These are phyloP conservation scores for Nylanderia fulva DNA, from an alignment of 1,140 invertebrate genomes.

Conservation along the genomic window DNA sequence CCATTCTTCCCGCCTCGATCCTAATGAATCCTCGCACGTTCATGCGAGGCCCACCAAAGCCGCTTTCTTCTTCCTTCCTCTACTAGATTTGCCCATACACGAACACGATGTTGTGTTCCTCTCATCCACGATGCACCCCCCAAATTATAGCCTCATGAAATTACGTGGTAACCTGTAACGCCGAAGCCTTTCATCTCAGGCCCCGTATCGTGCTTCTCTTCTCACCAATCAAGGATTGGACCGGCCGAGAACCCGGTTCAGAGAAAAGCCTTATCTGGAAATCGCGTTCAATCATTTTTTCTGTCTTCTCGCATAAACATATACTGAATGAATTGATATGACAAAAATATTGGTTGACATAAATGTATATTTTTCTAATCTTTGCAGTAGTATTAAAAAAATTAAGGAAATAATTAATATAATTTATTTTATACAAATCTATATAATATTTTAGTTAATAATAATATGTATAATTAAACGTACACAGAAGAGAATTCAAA, in stretches of 20 bases:
- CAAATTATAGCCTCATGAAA: constrained; percentile 85
- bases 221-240: constrained; percentile 57
- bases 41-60: constrained; percentile 18
- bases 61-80: constrained; percentile 61
- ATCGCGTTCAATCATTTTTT: constrained; percentile 33
- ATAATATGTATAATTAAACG: too few species aligned
- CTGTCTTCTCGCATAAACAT: background rate
- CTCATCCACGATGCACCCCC: constrained; percentile 74
- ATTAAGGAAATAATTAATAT: too few species aligned
- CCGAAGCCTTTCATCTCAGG: constrained; percentile 64
- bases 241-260: constrained; percentile 13
- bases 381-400: too few species aligned
- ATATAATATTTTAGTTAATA: too few species aligned
- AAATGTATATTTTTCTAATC: too few species aligned
- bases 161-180: constrained; percentile 82
- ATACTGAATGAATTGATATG: background rate
- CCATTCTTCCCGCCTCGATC: constrained; percentile 84
- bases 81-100: constrained; percentile 74
- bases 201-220: constrained; percentile 18
- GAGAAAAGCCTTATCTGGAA: constrained; percentile 17
- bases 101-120: constrained; percentile 71
- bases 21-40: constrained; percentile 50
- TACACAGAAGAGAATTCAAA: too few species aligned
- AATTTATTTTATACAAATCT: too few species aligned
- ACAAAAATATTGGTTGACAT: background rate